These are phyloP conservation scores for Parus major DNA, from an alignment of 2,113 vertebrate species.

Conservation along the genomic window DNA sequence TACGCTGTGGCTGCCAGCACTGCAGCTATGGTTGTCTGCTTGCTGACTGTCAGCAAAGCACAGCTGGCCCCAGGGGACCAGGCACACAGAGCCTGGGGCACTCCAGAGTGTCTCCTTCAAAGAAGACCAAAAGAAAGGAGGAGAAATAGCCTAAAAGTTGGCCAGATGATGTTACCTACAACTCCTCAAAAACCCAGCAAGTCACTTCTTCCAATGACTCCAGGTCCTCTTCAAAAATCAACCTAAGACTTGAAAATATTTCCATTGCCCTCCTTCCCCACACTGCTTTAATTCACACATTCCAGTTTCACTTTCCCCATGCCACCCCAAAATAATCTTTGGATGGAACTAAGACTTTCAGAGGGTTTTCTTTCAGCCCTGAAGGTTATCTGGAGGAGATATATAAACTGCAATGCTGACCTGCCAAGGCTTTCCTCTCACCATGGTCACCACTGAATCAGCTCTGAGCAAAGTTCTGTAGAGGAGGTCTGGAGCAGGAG, in stretches of 20 bases:
- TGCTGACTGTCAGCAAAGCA: neutral
- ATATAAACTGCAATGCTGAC: neutral
- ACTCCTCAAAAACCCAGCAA: neutral
- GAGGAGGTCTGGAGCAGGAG: neutral
- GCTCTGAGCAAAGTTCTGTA: neutral
- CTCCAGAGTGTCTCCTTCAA: neutral
- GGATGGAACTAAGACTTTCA: neutral
- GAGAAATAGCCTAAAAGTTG: neutral
- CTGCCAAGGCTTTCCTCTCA: neutral
- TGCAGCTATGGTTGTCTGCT: neutral
- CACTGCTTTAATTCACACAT: neutral
- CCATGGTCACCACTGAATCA: neutral
- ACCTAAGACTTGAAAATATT: neutral
- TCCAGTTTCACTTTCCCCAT: neutral
- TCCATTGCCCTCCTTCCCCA: neutral
- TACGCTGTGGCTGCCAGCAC: neutral
- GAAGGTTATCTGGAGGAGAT: neutral
- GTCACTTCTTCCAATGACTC: neutral
- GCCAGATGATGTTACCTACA: neutral
- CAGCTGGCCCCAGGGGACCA: accelerated
- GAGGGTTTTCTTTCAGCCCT: neutral
- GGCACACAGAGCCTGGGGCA: neutral
- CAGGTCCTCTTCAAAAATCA: slow-evolving; percentile 4
- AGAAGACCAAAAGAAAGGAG: accelerated
- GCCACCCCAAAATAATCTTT: neutral